These are phyloP conservation scores for Raja brachyura DNA, from an alignment of 2,113 vertebrate genomes.

Conservation along the genomic window DNA sequence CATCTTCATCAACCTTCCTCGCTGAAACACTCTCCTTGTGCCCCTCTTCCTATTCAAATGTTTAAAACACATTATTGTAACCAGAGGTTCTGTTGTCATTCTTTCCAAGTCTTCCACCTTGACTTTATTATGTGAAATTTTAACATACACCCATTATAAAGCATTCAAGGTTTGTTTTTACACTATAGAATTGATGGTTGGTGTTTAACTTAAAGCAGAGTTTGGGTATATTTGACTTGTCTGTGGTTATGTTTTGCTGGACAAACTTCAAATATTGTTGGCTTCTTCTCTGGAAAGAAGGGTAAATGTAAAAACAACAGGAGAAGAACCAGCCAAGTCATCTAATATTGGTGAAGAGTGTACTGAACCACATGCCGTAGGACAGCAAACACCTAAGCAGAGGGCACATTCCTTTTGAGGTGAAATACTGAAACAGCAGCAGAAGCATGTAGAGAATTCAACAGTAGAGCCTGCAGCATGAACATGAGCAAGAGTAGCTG, in stretches of 20 bases:
- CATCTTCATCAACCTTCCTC: no score
- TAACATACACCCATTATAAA: background rate
- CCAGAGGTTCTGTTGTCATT: background rate
- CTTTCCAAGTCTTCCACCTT: background rate
- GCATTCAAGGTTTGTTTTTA: no score
- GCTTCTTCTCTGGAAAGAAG: background rate
- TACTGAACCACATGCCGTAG: background rate
- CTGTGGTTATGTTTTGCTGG: background rate
- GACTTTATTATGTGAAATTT: background rate
- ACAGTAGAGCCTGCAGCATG: background rate
- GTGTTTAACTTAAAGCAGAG: background rate
- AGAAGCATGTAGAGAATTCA: background rate
- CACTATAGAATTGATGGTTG: background rate
- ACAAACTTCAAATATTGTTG: background rate
- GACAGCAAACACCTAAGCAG: background rate
- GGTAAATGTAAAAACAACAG: background rate
- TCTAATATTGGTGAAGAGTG: background rate
- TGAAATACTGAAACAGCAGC: background rate
- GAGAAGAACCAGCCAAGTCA: background rate
- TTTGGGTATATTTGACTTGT: background rate
- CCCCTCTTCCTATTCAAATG: background rate
- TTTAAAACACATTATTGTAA: background rate
- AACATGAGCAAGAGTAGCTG: background rate
- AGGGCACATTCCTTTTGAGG: background rate
- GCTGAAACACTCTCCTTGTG: background rate